phyloP scores from a whole-genome alignment of 2,888 invertebrate genomes.

The Cactoblastis cactorum region DNA sequence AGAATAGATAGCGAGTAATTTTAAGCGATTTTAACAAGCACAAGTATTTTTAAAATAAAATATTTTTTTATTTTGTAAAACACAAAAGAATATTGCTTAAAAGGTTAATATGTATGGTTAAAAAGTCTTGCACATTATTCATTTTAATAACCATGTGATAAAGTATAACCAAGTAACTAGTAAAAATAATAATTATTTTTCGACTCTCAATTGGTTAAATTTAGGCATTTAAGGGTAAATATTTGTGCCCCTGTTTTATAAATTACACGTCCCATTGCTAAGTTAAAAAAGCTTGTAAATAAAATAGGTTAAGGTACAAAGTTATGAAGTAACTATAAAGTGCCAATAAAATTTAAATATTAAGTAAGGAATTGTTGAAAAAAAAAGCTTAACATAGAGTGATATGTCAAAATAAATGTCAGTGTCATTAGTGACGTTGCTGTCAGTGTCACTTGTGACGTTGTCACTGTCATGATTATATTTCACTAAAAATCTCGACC shows the following conservation, averaged over 20 bases:
- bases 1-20: no score
- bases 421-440: no score
- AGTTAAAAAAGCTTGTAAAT: conserved; percentile 19
- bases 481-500: no score
- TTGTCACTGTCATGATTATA: no score
- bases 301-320: conserved; percentile 21
- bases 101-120: no score
- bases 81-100: no score
- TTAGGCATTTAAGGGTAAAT: neutral
- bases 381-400: neutral
- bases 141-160: neutral
- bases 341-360: conserved; percentile 31
- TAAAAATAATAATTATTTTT: neutral
- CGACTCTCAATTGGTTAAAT: neutral
- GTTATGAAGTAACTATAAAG: conserved; percentile 31
- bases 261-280: neutral
- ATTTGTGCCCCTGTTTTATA: neutral
- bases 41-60: no score
- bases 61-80: no score
- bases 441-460: no score
- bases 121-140: no score
- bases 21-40: no score
- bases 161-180: neutral
- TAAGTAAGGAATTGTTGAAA: conserved; percentile 4
- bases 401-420: neutral